Percentiles rank a stretch among this genome's conserved stretches.
Evolutionary conservation across 2,797 vertebrate genomes (phyloP).

Genomic region (Phylloscopus collybita): DNA sequence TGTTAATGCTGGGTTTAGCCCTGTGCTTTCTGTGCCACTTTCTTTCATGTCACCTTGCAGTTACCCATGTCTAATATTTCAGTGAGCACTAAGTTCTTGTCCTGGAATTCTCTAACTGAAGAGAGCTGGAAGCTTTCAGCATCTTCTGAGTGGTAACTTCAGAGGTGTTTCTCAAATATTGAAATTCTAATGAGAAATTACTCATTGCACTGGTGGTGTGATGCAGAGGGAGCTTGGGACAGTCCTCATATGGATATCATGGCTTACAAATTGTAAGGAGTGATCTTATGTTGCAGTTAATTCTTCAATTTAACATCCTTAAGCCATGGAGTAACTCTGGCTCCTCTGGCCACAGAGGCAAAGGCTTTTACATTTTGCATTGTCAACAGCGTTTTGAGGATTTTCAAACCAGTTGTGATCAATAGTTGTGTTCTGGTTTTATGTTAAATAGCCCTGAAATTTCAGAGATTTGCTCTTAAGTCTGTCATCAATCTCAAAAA

Average conservation of each 20-base stretch:
- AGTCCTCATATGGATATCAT: background rate
- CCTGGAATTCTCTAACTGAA: background rate
- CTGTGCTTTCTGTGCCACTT: background rate
- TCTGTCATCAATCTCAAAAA: background rate
- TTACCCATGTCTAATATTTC: background rate
- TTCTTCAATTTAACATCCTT: background rate
- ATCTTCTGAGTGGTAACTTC: background rate
- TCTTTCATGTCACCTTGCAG: background rate
- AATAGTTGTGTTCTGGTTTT: background rate
- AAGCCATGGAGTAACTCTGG: background rate
- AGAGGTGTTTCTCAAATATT: background rate
- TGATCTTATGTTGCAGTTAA: background rate
- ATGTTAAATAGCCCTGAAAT: background rate
- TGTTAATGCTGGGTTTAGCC: background rate
- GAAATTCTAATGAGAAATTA: background rate
- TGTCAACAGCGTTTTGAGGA: background rate
- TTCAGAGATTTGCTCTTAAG: background rate
- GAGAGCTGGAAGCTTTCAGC: background rate
- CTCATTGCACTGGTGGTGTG: background rate
- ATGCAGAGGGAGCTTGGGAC: background rate
- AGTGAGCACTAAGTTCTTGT: background rate
- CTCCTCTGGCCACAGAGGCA: background rate
- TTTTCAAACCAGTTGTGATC: background rate
- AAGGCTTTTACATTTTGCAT: background rate
- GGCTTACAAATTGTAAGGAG: background rate